A percentile compares a stretch with the other conserved stretches of the same genome.
These are phyloP conservation scores for Tridacna gigas DNA, from an alignment of 2,888 invertebrate genomes.

Conservation along the genomic window DNA sequence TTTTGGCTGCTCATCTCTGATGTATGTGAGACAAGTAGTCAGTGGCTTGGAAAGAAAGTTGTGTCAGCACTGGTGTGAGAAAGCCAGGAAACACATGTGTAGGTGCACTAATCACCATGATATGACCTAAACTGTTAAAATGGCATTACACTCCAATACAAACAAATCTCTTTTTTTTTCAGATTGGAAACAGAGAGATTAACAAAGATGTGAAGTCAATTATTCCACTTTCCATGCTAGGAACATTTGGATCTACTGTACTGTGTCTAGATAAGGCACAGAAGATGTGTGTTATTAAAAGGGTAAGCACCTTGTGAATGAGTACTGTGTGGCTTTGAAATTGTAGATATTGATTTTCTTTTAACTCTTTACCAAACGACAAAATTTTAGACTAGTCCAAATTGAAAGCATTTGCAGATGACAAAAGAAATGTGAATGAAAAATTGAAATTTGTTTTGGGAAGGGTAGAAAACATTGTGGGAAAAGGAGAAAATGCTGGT, in stretches of 20 bases:
- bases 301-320: not conserved
- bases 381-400: too few relatives aligned
- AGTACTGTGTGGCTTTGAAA: not conserved
- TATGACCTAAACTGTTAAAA: too few relatives aligned
- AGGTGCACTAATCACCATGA: too few relatives aligned
- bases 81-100: too few relatives aligned
- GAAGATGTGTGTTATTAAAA: conserved; percentile 10
- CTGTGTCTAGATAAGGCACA: conserved; percentile 13
- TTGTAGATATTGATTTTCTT: not conserved
- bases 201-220: not conserved
- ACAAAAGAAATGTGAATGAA: not conserved
- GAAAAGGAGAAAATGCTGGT: conserved; percentile 1
- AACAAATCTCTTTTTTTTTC: not conserved
- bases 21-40: too few relatives aligned
- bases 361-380: not conserved
- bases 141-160: not conserved
- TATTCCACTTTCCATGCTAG: not conserved
- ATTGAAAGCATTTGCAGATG: not conserved
- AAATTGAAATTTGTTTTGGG: not conserved
- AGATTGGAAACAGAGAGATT: not conserved
- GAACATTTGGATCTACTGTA: conserved; percentile 5
- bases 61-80: too few relatives aligned
- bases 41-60: too few relatives aligned
- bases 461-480: conserved; percentile 3
- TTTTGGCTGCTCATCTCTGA: too few relatives aligned